Percentiles rank a stretch among this genome's conserved stretches.
phyloP scores from a whole-genome alignment of 2,888 invertebrate species.

The Zootermopsis nevadensis region DNA sequence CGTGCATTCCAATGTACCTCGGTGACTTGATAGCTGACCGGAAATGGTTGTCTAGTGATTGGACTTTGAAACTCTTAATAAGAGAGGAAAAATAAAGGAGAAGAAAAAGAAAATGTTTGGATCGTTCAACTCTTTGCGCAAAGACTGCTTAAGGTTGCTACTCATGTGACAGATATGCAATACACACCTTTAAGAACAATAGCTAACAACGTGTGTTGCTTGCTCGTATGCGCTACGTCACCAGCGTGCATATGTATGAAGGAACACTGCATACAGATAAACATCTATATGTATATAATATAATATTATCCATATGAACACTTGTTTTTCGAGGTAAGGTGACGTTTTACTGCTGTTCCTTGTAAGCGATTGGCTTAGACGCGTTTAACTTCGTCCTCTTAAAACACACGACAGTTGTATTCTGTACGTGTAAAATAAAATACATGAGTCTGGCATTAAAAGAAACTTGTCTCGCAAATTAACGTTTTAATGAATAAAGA shows the following conservation, averaged over 20 bases:
- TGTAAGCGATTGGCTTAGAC: neutral
- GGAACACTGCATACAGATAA: neutral
- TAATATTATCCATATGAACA: neutral
- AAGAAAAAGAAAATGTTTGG: constrained; percentile 22
- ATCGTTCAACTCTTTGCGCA: constrained; percentile 8
- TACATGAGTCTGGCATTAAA: too few relatives aligned
- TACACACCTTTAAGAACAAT: constrained; percentile 20
- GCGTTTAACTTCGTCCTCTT: neutral
- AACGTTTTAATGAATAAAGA: too few relatives aligned
- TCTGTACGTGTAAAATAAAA: too few relatives aligned
- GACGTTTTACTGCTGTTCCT: neutral
- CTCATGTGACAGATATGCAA: neutral
- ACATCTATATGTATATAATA: constrained; percentile 2
- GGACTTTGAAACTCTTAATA: constrained; percentile 36
- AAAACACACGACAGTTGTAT: too few relatives aligned
- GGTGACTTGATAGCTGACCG: constrained; percentile 21
- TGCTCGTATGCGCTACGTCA: neutral
- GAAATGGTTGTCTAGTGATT: constrained; percentile 31
- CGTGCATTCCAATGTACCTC: constrained; percentile 13
- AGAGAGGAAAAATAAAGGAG: constrained; percentile 7
- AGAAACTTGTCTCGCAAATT: too few relatives aligned
- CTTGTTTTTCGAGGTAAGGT: neutral
- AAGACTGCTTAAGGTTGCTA: neutral
- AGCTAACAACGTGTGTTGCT: neutral
- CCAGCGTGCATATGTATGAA: neutral